Base-by-base conservation (phyloP, 2,113 vertebrate species). In the Pangasianodon gigas region DNA sequence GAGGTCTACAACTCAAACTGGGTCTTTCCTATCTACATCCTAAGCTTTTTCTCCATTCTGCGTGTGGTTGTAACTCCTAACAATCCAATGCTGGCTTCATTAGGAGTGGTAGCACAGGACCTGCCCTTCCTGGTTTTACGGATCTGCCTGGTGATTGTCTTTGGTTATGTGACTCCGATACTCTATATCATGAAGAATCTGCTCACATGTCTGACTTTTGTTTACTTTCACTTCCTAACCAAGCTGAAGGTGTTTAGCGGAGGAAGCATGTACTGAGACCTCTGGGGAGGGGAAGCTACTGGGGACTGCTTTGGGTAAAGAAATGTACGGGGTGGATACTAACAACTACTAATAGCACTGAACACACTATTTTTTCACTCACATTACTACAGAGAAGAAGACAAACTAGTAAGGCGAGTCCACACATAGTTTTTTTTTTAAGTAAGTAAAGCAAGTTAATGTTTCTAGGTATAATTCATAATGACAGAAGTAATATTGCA, bases 221-320 rank as follows among this genome's bases (percentile, higher is more conserved):
- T 96, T 86, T 97, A 97, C 91, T 97, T 97, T 84, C 95, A 95
- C 52, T 93, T 94, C 32, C 32, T 97, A 90, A 95, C 95, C 71
- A 95, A 84, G 80, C 77, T 96, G 85, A 95, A 87, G 86, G 4
- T 93, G 46, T 96, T 97, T 86, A 92, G 82, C 51, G 93, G 93
- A 52, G 91, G 84, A 56, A 94, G 91, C 88, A 93, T 96, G 94
- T 96, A 96, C 62, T 96, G 93, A 96, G 56, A 54, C 51, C 29
- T 54, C 79, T 4, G 29, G 16, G 29, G 16, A 10, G 51, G 19
- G 26, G 29, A 77, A 77, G 41, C 8, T 77, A 46, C 19, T 4
- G 19, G 7, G 41, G 41, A 77, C 9, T 0, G 8, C 19, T 77
- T 79, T 79, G 24, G 4, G 24, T 51, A 80, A 80, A 80, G 77